A percentile compares a stretch with the other conserved stretches of the same genome.
phyloP scores from a whole-genome alignment of 2,888 invertebrate genomes.

The Deilephila elpenor region DNA sequence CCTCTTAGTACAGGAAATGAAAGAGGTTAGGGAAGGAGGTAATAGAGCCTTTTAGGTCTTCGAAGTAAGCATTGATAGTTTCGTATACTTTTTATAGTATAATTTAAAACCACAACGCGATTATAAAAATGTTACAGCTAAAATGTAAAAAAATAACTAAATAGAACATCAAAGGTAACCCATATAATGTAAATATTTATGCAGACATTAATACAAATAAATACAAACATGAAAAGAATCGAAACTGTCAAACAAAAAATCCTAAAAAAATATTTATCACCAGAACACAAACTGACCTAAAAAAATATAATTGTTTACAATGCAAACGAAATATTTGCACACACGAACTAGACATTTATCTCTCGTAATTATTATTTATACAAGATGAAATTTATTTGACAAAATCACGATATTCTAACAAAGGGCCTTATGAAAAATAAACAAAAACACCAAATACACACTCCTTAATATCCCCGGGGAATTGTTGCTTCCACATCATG shows the following conservation, averaged over 20 bases:
- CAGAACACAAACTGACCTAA: neutral
- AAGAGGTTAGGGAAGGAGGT: too few relatives aligned
- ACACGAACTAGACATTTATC: neutral
- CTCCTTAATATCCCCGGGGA: constrained; percentile 40
- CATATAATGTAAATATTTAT: too few relatives aligned
- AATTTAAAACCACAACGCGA: too few relatives aligned
- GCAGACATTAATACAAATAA: too few relatives aligned
- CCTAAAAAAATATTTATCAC: neutral
- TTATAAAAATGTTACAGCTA: too few relatives aligned
- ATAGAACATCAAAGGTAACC: too few relatives aligned
- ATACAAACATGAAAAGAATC: too few relatives aligned
- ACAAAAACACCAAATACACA: constrained; percentile 27
- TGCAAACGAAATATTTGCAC: neutral
- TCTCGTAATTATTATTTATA: constrained; percentile 20
- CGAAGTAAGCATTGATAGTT: too few relatives aligned
- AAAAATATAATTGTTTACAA: neutral
- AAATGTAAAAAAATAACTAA: too few relatives aligned
- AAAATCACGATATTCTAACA: constrained; percentile 10
- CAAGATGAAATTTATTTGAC: constrained; percentile 23
- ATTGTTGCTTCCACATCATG: constrained; percentile 51
- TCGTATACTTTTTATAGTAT: too few relatives aligned
- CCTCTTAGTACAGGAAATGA: too few relatives aligned
- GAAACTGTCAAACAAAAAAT: neutral
- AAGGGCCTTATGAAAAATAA: constrained; percentile 26
- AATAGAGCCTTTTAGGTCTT: too few relatives aligned